phyloP scores from a whole-genome alignment of 1,140 invertebrate species.

The Saxidomus purpurata region DNA sequence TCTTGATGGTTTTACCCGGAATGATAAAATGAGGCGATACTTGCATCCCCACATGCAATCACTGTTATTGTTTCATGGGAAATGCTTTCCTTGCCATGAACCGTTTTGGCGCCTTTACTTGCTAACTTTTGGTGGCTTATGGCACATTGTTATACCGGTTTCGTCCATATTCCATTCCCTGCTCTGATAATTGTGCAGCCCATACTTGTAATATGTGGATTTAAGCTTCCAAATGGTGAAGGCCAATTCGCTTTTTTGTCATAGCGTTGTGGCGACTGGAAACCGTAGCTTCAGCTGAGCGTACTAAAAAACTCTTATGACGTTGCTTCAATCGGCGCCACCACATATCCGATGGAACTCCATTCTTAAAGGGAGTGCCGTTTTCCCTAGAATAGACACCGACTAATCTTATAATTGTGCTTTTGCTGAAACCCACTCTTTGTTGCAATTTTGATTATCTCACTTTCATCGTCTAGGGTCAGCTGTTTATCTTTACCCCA shows the following conservation, averaged over 20 bases:
- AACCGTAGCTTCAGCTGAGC: too few relatives aligned
- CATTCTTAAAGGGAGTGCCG: too few relatives aligned
- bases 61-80: conserved; percentile 42
- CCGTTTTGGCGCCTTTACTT: conserved; percentile 27
- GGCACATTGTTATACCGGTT: background rate
- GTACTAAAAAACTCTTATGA: too few relatives aligned
- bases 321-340: too few relatives aligned
- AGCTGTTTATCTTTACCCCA: conserved; percentile 11
- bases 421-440: conserved; percentile 17
- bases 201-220: too few relatives aligned
- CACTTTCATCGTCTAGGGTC: background rate
- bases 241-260: too few relatives aligned
- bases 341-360: too few relatives aligned
- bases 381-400: too few relatives aligned
- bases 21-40: conserved; percentile 34
- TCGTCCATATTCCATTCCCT: background rate
- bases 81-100: conserved; percentile 5
- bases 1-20: conserved; percentile 32
- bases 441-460: background rate
- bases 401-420: background rate
- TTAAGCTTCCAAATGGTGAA: too few relatives aligned
- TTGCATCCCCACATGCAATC: conserved; percentile 42
- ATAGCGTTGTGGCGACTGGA: too few relatives aligned
- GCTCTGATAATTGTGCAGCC: too few relatives aligned
- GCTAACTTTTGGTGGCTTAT: conserved; percentile 43